Conservation (phyloP, 2,888 invertebrate species). For the Dorcus parallelipipedus region DNA sequence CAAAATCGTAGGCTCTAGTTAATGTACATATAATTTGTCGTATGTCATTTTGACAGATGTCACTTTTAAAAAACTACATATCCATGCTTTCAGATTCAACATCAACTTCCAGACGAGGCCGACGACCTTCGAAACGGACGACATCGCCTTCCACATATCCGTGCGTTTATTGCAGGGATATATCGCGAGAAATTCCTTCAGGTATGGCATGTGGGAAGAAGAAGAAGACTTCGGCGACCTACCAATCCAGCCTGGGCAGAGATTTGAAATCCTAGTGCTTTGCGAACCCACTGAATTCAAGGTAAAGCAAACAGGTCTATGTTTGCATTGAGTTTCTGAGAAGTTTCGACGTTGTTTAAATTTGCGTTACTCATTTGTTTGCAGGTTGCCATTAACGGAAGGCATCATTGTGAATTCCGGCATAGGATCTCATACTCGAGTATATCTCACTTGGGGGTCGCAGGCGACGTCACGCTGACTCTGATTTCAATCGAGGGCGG, state of each 20-base stretch:
- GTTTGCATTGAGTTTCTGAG: background rate
- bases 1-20: no score
- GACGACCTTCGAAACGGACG: constrained; percentile 67
- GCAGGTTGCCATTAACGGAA: constrained; percentile 76
- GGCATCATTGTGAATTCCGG: constrained; percentile 72
- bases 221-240: constrained; percentile 57
- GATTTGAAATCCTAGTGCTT: constrained; percentile 68
- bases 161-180: constrained; percentile 55
- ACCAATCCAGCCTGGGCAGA: constrained; percentile 62
- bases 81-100: constrained; percentile 57
- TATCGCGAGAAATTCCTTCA: constrained; percentile 57
- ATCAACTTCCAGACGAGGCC: constrained; percentile 75
- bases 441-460: constrained; percentile 66
- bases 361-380: constrained; percentile 19
- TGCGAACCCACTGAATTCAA: constrained; percentile 53
- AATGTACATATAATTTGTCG: no score
- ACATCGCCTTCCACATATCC: constrained; percentile 72
- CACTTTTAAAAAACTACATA: no score
- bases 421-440: constrained; percentile 66
- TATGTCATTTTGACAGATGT: no score
- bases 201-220: constrained; percentile 56
- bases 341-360: background rate
- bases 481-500: constrained; percentile 63
- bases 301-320: constrained; percentile 12
- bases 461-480: constrained; percentile 69